These are phyloP conservation scores for Eupithecia inturbata DNA, from an alignment of 2,888 invertebrate species.

Conservation along the genomic window DNA sequence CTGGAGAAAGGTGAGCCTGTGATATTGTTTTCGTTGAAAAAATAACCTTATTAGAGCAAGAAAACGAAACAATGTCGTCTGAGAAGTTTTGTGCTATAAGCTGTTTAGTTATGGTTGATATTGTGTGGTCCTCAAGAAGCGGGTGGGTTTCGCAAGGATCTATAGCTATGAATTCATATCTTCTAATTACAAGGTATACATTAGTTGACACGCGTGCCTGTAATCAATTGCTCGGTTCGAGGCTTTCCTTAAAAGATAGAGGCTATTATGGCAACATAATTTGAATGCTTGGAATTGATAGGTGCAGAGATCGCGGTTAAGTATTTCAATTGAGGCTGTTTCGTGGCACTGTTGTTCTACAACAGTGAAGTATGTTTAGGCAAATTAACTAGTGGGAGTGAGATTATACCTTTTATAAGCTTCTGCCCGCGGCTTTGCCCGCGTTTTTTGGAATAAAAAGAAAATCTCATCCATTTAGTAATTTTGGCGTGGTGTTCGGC, in stretches of 20 bases:
- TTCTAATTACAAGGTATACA: conserved; percentile 77
- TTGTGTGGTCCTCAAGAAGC: conserved; percentile 73
- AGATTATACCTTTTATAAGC: not conserved
- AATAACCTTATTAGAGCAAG: not conserved
- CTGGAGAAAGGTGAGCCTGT: not conserved
- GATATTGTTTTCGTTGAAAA: not conserved
- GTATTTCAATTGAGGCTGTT: conserved; percentile 9
- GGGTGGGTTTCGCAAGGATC: conserved; percentile 75
- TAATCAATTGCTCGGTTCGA: conserved; percentile 52
- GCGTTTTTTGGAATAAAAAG: no score
- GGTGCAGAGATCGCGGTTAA: conserved; percentile 9
- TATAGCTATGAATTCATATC: conserved; percentile 81
- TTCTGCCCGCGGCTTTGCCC: no score
- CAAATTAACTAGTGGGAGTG: not conserved
- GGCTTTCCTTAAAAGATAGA: conserved; percentile 30
- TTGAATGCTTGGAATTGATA: conserved; percentile 25
- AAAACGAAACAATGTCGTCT: not conserved
- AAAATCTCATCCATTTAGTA: no score
- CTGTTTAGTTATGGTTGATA: conserved; percentile 30
- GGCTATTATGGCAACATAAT: conserved; percentile 28
- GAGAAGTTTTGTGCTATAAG: not conserved
- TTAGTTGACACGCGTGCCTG: conserved; percentile 50
- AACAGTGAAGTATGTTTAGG: conserved; percentile 6
- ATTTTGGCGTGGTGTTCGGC: no score
- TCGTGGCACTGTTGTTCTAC: not conserved